These are phyloP conservation scores for Sphaerodactylus townsendi DNA, from an alignment of 2,113 vertebrate genomes.

Conservation along the genomic window DNA sequence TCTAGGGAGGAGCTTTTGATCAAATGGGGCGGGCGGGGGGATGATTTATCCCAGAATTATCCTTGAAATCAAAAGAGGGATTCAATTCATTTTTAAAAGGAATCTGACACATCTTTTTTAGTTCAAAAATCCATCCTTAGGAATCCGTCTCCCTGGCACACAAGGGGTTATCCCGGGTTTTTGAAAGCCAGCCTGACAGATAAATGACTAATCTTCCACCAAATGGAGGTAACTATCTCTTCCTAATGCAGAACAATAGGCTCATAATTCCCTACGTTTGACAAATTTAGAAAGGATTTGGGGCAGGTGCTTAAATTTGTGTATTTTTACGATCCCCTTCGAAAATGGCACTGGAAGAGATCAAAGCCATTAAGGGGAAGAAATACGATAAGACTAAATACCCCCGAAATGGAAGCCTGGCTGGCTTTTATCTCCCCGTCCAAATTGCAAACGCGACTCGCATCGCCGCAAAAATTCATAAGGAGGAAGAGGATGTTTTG, in stretches of 20 bases:
- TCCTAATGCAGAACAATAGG: constrained; percentile 9
- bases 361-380: constrained; percentile 39
- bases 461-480: constrained; percentile 8
- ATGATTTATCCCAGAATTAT: background rate
- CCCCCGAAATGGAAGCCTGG: constrained; percentile 26
- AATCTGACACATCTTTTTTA: background rate
- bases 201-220: constrained; percentile 36
- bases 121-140: background rate
- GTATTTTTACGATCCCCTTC: constrained; percentile 11
- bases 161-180: rapidly evolving
- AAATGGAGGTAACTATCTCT: constrained; percentile 34
- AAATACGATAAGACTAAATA: constrained; percentile 51
- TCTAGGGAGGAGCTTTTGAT: no score
- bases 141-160: background rate
- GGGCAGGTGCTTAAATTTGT: background rate
- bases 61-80: background rate
- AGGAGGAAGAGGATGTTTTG: constrained; percentile 33
- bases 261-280: constrained; percentile 39
- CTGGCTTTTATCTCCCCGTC: constrained; percentile 25
- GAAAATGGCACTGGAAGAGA: constrained; percentile 10
- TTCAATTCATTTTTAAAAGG: background rate
- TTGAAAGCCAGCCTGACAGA: background rate
- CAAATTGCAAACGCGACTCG: constrained; percentile 43
- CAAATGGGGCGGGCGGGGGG: no score
- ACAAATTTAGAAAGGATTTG: constrained; percentile 50